Evolutionary conservation across 1,140 invertebrate genomes (phyloP).

Genomic region (Cyclargus thomasi): DNA sequence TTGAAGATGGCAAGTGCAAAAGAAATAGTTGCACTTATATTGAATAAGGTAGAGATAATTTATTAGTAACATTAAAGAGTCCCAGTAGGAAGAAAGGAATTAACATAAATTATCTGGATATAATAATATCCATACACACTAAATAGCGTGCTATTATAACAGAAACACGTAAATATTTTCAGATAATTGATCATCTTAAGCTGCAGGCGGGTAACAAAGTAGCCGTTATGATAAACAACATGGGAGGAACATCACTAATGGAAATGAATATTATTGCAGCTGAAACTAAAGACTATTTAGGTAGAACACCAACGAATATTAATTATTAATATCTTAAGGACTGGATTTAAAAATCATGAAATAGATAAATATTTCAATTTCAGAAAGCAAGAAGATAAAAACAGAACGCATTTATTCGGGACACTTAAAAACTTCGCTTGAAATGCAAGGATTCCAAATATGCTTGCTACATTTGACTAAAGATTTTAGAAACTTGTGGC

Average conservation of each 20-base stretch:
- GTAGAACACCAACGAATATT: constrained; percentile 51
- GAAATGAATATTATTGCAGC: constrained; percentile 85
- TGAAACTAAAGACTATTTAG: constrained; percentile 80
- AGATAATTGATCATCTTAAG: constrained; percentile 67
- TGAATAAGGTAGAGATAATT: constrained; percentile 74
- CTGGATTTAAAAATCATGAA: neutral
- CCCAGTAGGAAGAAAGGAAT: no score
- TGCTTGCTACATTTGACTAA: constrained; percentile 79
- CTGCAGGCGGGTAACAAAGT: constrained; percentile 76
- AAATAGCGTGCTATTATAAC: no score
- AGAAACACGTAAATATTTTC: neutral
- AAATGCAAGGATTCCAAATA: constrained; percentile 88
- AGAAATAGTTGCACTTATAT: constrained; percentile 68
- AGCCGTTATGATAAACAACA: constrained; percentile 85
- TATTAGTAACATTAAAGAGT: no score
- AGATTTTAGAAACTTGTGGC: constrained; percentile 61
- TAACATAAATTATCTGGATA: no score
- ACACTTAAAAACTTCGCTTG: constrained; percentile 85
- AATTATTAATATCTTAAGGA: neutral
- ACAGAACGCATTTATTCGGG: constrained; percentile 82
- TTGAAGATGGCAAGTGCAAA: constrained; percentile 77
- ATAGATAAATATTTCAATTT: constrained; percentile 1
- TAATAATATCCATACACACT: neutral
- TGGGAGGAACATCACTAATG: constrained; percentile 85
- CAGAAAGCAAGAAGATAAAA: constrained; percentile 75